Percentiles rank a stretch among this genome's conserved stretches.
These are phyloP conservation scores for Therioaphis trifolii DNA, from an alignment of 2,888 invertebrate genomes.

Conservation along the genomic window DNA sequence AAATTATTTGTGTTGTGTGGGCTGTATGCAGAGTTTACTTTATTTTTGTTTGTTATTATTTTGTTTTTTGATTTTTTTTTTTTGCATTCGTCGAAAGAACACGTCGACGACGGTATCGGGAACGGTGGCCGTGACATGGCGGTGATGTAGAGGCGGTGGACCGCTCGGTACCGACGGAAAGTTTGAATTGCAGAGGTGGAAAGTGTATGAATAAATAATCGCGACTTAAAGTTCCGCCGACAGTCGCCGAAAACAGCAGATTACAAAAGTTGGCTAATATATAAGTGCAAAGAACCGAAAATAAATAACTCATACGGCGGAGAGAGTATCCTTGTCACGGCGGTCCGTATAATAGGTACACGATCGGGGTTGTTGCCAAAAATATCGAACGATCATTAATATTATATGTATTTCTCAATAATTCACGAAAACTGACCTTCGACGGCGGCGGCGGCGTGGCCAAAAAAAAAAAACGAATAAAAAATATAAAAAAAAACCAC, in stretches of 20 bases:
- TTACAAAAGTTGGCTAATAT: slow-evolving; percentile 16
- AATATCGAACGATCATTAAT: neutral
- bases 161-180: neutral
- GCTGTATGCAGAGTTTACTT: too few relatives aligned
- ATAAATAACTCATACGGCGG: slow-evolving; percentile 20
- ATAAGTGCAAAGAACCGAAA: neutral
- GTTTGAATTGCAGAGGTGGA: slow-evolving; percentile 5
- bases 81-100: too few relatives aligned
- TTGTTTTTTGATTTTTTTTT: too few relatives aligned
- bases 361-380: slow-evolving; percentile 20
- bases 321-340: slow-evolving; percentile 5
- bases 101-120: neutral
- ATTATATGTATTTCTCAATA: neutral
- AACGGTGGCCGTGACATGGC: neutral
- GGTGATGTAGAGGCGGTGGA: too few relatives aligned
- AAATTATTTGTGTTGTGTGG: too few relatives aligned
- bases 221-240: neutral
- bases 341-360: too few relatives aligned
- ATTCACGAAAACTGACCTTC: neutral
- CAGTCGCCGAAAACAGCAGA: too few relatives aligned
- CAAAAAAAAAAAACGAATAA: too few relatives aligned
- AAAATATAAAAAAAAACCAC: too few relatives aligned
- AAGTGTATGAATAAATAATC: slow-evolving; percentile 33
- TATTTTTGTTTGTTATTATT: too few relatives aligned
- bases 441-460: neutral